These are phyloP conservation scores for Chironomus tepperi DNA, from an alignment of 1,140 invertebrate genomes.

Conservation along the genomic window DNA sequence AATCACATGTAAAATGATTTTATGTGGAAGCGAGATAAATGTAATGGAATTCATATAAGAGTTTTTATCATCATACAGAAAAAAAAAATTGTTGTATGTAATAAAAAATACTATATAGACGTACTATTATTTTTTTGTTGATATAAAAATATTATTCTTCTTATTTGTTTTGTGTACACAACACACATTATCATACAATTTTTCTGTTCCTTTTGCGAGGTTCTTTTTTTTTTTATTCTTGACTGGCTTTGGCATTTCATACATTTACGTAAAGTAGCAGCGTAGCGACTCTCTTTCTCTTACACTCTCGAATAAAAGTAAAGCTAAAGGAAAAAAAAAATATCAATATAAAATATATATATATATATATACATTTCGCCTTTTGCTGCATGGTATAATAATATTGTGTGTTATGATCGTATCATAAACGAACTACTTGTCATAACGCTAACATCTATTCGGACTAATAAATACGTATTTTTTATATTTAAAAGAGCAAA, in stretches of 20 bases:
- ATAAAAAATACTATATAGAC: slow-evolving; percentile 24
- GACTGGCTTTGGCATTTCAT: not conserved
- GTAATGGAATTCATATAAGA: slow-evolving; percentile 23
- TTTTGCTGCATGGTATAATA: slow-evolving; percentile 21
- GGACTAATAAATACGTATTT: slow-evolving; percentile 27
- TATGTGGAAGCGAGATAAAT: not conserved
- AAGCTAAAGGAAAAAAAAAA: not conserved
- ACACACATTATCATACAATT: slow-evolving; percentile 7
- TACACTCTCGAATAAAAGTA: not conserved
- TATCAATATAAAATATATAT: too few species aligned
- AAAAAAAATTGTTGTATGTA: slow-evolving; percentile 24
- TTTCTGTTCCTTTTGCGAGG: not conserved
- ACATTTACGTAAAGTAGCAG: not conserved
- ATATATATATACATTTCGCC: not conserved
- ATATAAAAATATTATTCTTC: slow-evolving; percentile 22
- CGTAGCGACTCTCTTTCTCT: not conserved
- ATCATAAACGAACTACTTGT: slow-evolving; percentile 41
- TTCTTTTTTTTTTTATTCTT: not conserved
- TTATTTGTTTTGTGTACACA: not conserved
- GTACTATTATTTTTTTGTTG: slow-evolving; percentile 23
- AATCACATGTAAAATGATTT: not conserved
- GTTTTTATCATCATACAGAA: slow-evolving; percentile 17
- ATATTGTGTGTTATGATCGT: slow-evolving; percentile 27
- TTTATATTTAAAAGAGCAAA: slow-evolving; percentile 26
- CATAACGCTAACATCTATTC: slow-evolving; percentile 39